Evolutionary conservation across 2,113 vertebrate species (phyloP), one percentile per base, ranked within the genome.

Genomic region (Dromaius novaehollandiae): DNA sequence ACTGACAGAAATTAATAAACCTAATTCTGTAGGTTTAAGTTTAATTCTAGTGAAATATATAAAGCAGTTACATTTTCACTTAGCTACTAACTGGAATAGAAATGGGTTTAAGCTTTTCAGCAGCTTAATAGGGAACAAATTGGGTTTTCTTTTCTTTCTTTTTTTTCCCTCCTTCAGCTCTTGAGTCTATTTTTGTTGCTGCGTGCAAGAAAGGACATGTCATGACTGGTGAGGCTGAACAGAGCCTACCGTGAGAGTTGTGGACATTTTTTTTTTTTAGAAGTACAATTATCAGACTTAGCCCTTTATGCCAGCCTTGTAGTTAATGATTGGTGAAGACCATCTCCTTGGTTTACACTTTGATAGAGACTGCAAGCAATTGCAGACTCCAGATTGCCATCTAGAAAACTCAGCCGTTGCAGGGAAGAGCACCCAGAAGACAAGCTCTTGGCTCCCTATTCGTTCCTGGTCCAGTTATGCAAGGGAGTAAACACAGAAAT

Each of bases 1-100:
- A 98, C 97, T 98, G 98, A 98, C 98, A 98, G 98, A 98, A 98
- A 98, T 98, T 98, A 98, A 98, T 98, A 98, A 98, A 98, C 98
- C 98, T 98, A 98, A 98, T 98, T 98, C 98, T 98, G 98, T 98
- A 98, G 98, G 98, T 98, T 98, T 98, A 98, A 98, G 98, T 98
- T 98, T 98, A 98, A 98, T 98, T 98, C 97, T 98, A 96, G 98
- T 98, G 98, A 98, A 98, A 98, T 98, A 98, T 98, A 98, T 98
- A 98, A 98, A 98, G 98, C 97, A 98, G 98, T 98, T 98, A 98
- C 97, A 98, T 98, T 98, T 98, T 98, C 98, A 98, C 97, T 98
- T 98, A 98, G 98, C 96, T 92, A 96, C 96, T 96, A 97, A 98
- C 96, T 60, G 38, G 88, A 97, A 98, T 95, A 97, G 97, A 97